Percentiles rank a stretch among this genome's conserved stretches.
These are phyloP conservation scores for Pantherophis guttatus DNA, from an alignment of 2,113 vertebrate genomes.

Conservation along the genomic window DNA sequence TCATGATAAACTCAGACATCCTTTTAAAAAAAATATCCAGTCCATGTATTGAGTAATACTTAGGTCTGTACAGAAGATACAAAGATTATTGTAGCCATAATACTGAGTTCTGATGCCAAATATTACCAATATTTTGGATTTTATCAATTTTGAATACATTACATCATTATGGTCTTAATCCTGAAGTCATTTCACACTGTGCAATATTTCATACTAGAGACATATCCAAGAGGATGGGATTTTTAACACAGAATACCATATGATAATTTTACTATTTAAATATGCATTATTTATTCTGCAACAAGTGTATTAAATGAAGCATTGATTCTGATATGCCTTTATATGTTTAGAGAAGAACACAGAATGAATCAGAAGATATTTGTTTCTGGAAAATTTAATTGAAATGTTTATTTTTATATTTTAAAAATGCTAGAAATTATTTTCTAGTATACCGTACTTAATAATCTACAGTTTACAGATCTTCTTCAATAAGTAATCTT, in stretches of 20 bases:
- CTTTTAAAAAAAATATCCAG: neutral
- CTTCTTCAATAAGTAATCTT: constrained; percentile 5
- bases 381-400: constrained; percentile 63
- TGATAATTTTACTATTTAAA: neutral
- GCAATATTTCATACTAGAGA: neutral
- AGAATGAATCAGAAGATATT: constrained; percentile 41
- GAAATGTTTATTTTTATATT: constrained; percentile 45
- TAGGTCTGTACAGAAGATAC: neutral
- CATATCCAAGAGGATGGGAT: neutral
- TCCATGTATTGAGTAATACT: neutral
- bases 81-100: neutral
- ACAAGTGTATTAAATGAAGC: neutral
- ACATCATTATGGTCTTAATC: neutral
- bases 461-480: constrained; percentile 43
- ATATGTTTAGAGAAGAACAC: constrained; percentile 18
- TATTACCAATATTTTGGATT: neutral
- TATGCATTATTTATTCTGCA: neutral
- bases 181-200: neutral
- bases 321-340: neutral
- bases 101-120: neutral
- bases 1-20: neutral
- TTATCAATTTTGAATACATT: neutral
- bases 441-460: constrained; percentile 29
- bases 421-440: constrained; percentile 46
- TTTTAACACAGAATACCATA: neutral